Conservation (phyloP, 1,140 invertebrate species). For the Sarcophaga peregrina region DNA sequence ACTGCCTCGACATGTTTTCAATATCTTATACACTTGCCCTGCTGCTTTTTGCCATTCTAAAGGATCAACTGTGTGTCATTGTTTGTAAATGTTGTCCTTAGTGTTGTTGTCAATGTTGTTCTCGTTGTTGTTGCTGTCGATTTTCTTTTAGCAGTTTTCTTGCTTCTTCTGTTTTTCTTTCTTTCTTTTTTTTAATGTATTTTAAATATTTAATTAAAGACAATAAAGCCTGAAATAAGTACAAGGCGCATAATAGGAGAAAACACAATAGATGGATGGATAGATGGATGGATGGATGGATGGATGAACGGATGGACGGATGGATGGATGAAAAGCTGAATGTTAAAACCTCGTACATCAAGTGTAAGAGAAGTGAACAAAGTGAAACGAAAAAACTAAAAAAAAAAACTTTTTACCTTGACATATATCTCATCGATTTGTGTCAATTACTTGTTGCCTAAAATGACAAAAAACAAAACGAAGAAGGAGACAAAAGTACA, state of each 20-base stretch:
- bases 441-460: conserved; percentile 42
- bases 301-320: too few relatives aligned
- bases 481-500: too few relatives aligned
- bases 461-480: conserved; percentile 24
- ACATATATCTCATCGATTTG: conserved; percentile 42
- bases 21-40: background rate
- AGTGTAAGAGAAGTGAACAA: background rate
- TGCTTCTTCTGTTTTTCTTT: background rate
- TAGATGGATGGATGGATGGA: too few relatives aligned
- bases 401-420: conserved; percentile 41
- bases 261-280: conserved; percentile 21
- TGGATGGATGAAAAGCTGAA: background rate
- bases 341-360: background rate
- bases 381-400: background rate
- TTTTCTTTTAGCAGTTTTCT: background rate
- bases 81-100: conserved; percentile 16
- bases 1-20: background rate
- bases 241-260: conserved; percentile 19
- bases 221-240: conserved; percentile 31
- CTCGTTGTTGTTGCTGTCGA: too few relatives aligned
- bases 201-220: conserved; percentile 40
- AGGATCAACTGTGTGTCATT: conserved; percentile 30
- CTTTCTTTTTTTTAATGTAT: conserved; percentile 25
- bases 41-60: background rate
- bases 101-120: too few relatives aligned